These are phyloP conservation scores for Dicycla oo DNA, from an alignment of 2,888 invertebrate genomes.

Conservation along the genomic window DNA sequence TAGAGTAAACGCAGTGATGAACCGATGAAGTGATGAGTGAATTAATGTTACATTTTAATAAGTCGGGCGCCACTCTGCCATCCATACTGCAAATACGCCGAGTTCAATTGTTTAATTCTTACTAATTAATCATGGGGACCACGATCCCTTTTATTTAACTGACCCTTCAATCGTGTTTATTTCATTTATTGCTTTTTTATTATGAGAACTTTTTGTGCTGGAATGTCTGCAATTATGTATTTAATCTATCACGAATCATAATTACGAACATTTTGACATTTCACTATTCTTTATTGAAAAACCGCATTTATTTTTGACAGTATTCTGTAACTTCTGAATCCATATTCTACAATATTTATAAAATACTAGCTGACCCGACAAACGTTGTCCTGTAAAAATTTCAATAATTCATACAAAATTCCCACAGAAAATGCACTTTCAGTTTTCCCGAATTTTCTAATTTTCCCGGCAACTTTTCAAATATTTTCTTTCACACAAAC, in stretches of 20 bases:
- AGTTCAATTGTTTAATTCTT: slow-evolving; percentile 79
- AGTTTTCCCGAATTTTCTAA: too few species aligned
- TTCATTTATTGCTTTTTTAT: slow-evolving; percentile 37
- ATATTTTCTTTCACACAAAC: too few species aligned
- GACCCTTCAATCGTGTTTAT: slow-evolving; percentile 52
- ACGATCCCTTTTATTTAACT: slow-evolving; percentile 55
- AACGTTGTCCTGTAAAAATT: too few species aligned
- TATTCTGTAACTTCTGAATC: not conserved
- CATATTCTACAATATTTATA: not conserved
- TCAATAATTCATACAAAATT: too few species aligned
- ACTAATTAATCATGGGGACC: slow-evolving; percentile 71
- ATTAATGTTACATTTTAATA: slow-evolving; percentile 34
- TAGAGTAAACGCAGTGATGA: slow-evolving; percentile 27
- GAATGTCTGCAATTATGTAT: slow-evolving; percentile 9
- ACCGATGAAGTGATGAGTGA: slow-evolving; percentile 25
- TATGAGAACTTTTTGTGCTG: not conserved
- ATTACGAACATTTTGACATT: not conserved
- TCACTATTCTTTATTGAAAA: not conserved
- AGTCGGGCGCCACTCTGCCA: slow-evolving; percentile 43
- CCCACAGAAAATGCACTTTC: too few species aligned
- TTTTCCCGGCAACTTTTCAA: too few species aligned
- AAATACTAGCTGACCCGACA: too few species aligned
- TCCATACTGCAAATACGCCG: slow-evolving; percentile 54
- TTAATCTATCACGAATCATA: slow-evolving; percentile 17
- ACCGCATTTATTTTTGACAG: not conserved